A percentile compares a stretch with the other conserved stretches of the same genome.
Evolutionary conservation across 2,888 invertebrate genomes (phyloP).

Genomic region (Eilema sororculum): DNA sequence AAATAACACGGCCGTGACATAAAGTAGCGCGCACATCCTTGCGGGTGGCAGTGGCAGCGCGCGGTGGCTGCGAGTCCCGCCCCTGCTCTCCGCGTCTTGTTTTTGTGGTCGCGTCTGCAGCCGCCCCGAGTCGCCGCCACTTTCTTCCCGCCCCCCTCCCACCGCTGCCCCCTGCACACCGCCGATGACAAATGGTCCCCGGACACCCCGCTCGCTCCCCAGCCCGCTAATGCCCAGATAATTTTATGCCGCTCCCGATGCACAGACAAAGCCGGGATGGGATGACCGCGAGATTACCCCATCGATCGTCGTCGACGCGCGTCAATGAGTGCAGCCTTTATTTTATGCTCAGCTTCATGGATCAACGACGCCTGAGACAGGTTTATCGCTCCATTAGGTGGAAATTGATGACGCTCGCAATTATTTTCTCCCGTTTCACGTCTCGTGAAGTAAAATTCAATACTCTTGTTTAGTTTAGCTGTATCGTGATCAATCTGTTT

Average conservation of each 20-base stretch:
- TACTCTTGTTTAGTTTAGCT: slow-evolving; percentile 35
- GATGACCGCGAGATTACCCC: slow-evolving; percentile 82
- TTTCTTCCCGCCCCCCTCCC: slow-evolving; percentile 71
- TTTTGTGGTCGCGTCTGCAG: slow-evolving; percentile 86
- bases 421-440: slow-evolving; percentile 47
- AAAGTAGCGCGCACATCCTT: slow-evolving; percentile 64
- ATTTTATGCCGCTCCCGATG: slow-evolving; percentile 82
- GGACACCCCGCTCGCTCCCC: slow-evolving; percentile 73
- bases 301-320: slow-evolving; percentile 77
- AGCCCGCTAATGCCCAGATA: slow-evolving; percentile 83
- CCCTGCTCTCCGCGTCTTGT: slow-evolving; percentile 81
- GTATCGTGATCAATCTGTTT: slow-evolving; percentile 37
- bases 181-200: slow-evolving; percentile 86
- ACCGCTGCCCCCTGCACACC: slow-evolving; percentile 56
- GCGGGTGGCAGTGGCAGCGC: slow-evolving; percentile 69
- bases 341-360: slow-evolving; percentile 77
- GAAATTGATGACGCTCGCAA: slow-evolving; percentile 65
- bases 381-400: slow-evolving; percentile 73
- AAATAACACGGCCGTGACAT: slow-evolving; percentile 56
- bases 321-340: slow-evolving; percentile 79
- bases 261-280: slow-evolving; percentile 73
- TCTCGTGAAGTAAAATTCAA: slow-evolving; percentile 44
- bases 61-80: slow-evolving; percentile 74
- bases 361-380: slow-evolving; percentile 69
- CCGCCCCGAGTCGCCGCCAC: slow-evolving; percentile 79